Evolutionary conservation across 2,113 vertebrate species (phyloP), one percentile per base, ranked within the genome.

Genomic region (Phylloscopus trochilus): DNA sequence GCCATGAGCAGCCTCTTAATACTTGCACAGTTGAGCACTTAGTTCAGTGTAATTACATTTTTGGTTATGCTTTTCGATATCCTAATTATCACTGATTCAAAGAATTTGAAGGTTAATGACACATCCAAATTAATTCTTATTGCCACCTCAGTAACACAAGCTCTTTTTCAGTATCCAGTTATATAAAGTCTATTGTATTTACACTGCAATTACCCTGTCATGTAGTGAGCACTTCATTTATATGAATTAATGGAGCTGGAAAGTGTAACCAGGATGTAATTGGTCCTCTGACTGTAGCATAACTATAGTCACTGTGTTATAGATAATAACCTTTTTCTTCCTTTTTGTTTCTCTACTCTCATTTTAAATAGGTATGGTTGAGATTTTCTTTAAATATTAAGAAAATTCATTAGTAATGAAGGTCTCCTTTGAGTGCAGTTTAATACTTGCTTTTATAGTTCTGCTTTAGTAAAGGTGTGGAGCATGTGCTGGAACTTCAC

Each of bases 61-160:
- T 85, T 83, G 47, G 59, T 95, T 96, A 85, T 90, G 87, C 75
- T 90, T 83, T 91, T 91, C 93, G 92, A 18, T 91, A 67, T 96
- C 67, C 72, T 95, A 92, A 94, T 97, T 95, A 94, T 75, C 74
- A 87, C 63, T 23, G 75, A 94, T 96, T 95, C 87, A 76, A 70
- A 90, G 87, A 93, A 93, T 74, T 66, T 77, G 93, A 92, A 83
- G 79, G 79, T 94, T 96, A 96, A 95, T 90, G 79, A 91, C 75
- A 80, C 17, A 13, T 95, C 79, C 93, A 96, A 91, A 94, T 94
- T 86, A 96, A 90, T 92, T 96, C 63, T 64, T 90, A 92, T 80
- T 95, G 90, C 87, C 43, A 81, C 90, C 92, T 93, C 72, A 79
- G 87, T 96, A 94, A 77, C 82, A 44, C 16, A 2, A 33, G 19